phyloP scores from a whole-genome alignment of 2,113 vertebrate genomes.

The Elachura formosa region DNA sequence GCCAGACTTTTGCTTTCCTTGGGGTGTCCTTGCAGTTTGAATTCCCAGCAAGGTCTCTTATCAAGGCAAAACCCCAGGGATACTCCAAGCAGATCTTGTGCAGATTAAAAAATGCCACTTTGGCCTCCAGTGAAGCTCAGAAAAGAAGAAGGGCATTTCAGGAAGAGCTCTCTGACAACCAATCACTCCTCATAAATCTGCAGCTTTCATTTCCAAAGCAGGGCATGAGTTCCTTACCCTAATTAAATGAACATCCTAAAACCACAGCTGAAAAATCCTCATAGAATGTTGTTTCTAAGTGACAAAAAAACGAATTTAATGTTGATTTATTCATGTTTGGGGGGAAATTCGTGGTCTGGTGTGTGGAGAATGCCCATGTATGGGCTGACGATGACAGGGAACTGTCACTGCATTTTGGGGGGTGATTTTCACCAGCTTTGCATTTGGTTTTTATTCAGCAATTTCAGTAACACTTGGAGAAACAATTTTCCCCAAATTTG shows the following conservation, averaged over 20 bases:
- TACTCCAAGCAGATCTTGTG: not conserved
- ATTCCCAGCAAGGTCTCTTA: not conserved
- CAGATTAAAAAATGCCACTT: not conserved
- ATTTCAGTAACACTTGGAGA: not conserved
- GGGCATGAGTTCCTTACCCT: not conserved
- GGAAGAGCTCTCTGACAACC: not conserved
- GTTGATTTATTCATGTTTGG: not conserved
- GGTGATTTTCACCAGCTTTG: not conserved
- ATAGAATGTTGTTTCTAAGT: not conserved
- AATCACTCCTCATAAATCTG: not conserved
- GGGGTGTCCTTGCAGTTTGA: not conserved
- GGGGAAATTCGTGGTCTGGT: not conserved
- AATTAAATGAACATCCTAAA: not conserved
- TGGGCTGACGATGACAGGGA: not conserved
- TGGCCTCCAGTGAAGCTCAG: not conserved
- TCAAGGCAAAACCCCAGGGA: not conserved
- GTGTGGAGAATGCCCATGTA: not conserved
- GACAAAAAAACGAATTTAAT: not conserved
- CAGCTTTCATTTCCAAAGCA: not conserved
- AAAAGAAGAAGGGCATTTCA: not conserved
- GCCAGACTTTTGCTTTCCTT: not conserved
- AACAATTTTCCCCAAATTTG: not conserved
- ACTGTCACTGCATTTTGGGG: not conserved
- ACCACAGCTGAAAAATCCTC: constrained; percentile 1
- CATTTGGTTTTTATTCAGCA: not conserved